These are phyloP conservation scores for Uromys caudimaculatus DNA, from an alignment of 2,797 vertebrate species.

Conservation along the genomic window DNA sequence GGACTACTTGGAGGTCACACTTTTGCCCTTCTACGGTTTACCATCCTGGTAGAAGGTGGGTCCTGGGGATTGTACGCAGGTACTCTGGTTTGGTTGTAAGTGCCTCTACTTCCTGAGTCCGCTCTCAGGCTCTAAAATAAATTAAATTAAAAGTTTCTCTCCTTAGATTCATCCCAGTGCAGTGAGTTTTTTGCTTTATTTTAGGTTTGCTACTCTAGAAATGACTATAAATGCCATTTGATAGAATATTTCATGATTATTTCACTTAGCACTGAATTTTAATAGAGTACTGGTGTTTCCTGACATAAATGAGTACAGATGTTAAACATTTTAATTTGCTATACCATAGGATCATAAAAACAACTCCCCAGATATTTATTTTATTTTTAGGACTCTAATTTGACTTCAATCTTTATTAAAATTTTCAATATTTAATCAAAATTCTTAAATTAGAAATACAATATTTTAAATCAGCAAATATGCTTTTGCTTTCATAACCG, in stretches of 20 bases:
- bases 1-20: not conserved
- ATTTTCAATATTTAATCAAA: constrained; percentile 42
- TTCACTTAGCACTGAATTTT: not conserved
- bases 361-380: not conserved
- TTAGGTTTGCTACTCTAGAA: not conserved
- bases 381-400: not conserved
- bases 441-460: not conserved
- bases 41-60: not conserved
- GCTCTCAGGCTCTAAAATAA: not conserved
- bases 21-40: not conserved
- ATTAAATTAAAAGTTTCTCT: not conserved
- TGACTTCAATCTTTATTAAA: not conserved
- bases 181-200: constrained; percentile 15
- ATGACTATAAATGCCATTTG: not conserved
- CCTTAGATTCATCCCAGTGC: not conserved
- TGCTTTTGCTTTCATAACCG: not conserved
- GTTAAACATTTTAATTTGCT: not conserved
- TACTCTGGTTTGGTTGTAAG: not conserved
- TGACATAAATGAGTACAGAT: not conserved
- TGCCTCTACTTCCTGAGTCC: not conserved
- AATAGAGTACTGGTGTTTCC: not conserved
- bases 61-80: not conserved
- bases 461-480: not conserved
- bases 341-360: not conserved
- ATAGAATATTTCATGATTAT: constrained; percentile 31